Base-by-base conservation (phyloP, 2,113 vertebrate species). In the Pantherophis guttatus region DNA sequence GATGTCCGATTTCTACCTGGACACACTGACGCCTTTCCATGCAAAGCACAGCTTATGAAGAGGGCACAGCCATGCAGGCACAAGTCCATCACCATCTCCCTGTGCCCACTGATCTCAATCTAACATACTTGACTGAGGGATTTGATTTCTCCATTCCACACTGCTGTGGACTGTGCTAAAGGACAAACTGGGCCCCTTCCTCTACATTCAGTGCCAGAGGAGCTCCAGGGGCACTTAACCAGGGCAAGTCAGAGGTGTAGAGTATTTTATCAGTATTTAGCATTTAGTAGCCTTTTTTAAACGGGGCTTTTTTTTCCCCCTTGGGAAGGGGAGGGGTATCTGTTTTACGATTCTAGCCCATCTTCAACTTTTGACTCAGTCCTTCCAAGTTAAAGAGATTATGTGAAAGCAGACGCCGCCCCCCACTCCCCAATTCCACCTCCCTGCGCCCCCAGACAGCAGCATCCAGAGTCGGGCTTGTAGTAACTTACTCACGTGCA, bases 401-500 rank as follows among this genome's bases (percentile, higher is more conserved):
- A 0, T 81, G 70, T 21, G 8, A 39, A 81, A 81, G n/a, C 70
- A 81, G 33, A 19, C n/a, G 6, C 15, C n/a, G 6, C 15, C 65
- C 65, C 65, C 13, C 58, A 24, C 8, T 23, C 26, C 5, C 13
- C 70, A 75, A 33, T 13, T 17, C 65, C n/a, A 33, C 13, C n/a
- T 7, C n/a, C 13, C 70, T n/a, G 70, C 15, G 17, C 29, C 29
- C 59, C 26, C 65, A 19, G 13, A 33, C n/a, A 75, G n/a, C n/a
- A 17, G 70, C n/a, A 17, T 17, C 70, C 70, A 33, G 70, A 81
- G 33, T 81, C 15, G 15, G 70, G 3, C 70, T 39, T 9, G 70
- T 13, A 10, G 44, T 48, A 48, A 48, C 44, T 39, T 39, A 93
- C 92, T 93, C 88, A 93, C 92, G 55, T 53, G 92, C 92, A 11